phyloP scores from a whole-genome alignment of 2,113 vertebrate species.

The Microcebus murinus region DNA sequence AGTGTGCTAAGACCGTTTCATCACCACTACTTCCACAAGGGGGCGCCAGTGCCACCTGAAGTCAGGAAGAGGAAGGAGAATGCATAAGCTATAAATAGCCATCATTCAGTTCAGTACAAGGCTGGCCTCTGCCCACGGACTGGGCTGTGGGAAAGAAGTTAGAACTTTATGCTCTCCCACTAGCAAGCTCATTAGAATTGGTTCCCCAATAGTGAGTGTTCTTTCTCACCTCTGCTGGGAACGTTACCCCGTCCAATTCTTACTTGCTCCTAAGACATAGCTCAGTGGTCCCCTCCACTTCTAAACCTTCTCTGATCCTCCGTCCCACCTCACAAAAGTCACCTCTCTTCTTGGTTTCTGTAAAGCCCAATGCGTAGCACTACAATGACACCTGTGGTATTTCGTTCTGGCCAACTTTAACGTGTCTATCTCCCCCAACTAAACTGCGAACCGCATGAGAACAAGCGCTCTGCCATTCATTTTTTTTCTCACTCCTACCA shows the following conservation, averaged over 20 bases:
- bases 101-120: not conserved
- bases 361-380: not conserved
- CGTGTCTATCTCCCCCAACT: not conserved
- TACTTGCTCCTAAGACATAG: not conserved
- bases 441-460: not conserved
- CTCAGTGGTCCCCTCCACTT: not conserved
- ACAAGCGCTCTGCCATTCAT: not conserved
- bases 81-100: not conserved
- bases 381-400: accelerated
- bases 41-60: not conserved
- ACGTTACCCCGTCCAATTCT: not conserved
- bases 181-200: not conserved
- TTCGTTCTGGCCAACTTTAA: not conserved
- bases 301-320: not conserved
- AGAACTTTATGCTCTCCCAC: not conserved
- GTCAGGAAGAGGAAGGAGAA: not conserved
- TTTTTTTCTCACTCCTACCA: not conserved
- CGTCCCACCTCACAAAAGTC: not conserved
- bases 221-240: not conserved
- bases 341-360: not conserved
- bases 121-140: not conserved
- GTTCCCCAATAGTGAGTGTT: not conserved
- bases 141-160: not conserved
- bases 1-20: not conserved
- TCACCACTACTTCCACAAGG: constrained; percentile 1